Evolutionary conservation across 2,797 vertebrate species (phyloP), one percentile per base, ranked within the genome.

Genomic region (Gorsachius magnificus): DNA sequence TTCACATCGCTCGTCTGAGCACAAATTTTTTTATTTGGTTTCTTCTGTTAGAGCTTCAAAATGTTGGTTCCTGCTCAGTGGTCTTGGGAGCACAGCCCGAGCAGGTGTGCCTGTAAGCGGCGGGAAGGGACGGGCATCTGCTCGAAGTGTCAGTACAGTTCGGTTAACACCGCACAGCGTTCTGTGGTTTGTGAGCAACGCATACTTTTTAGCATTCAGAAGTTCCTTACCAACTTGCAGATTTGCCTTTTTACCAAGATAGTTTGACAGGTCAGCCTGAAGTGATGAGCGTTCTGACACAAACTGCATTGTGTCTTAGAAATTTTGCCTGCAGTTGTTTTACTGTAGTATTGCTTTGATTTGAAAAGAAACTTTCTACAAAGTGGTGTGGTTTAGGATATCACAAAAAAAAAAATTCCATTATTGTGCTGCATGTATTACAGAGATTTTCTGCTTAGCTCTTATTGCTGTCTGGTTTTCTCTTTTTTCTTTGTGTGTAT

Each of bases 241-340:
- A 97, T 96, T 69, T 94, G 82, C 72, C 95, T 97, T 96, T 96
- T 85, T 91, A 82, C 75, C 83, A 90, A 95, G 96, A 80, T 31
- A 90, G 86, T 95, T 96, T 96, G 97, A 96, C 97, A 97, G 96
- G 95, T 96, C 86, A 94, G 92, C 95, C 83, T 77, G 88, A 96
- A 97, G 94, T 97, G 95, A 96, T 96, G 89, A 97, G 90, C 6
- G 2, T 96, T 98, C 94, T 97, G 95, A 97, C 97, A 98, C 89
- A 96, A 77, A 90, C 60, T 48, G 89, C 43, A 4, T 87, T 75
- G 75, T 96, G 94, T 92, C 91, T 95, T 83, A 89, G 84, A 93
- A 96, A 95, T 95, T 93, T 96, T 95, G 91, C 96, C 97, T 96
- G 89, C 88, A 98, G 97, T 97, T 91, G 91, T 97, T 97, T 97